phyloP scores from a whole-genome alignment of 2,888 invertebrate genomes.

The Serrognathus titanus region DNA sequence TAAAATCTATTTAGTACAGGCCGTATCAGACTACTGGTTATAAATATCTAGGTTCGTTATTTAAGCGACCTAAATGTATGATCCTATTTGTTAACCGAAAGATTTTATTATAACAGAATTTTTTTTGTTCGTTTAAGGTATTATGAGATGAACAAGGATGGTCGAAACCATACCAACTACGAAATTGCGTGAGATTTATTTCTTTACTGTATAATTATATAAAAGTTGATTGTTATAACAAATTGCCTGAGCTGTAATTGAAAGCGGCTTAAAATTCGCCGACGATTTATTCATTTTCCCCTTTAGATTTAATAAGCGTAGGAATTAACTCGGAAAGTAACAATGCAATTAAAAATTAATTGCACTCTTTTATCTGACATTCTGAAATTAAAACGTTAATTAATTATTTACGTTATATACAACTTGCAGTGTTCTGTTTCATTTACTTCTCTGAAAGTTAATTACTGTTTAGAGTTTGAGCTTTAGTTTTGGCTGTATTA shows the following conservation, averaged over 20 bases:
- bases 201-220: conserved; percentile 17
- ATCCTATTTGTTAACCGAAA: conserved; percentile 27
- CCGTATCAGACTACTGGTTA: conserved; percentile 31
- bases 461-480: no score
- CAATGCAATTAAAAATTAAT: no score
- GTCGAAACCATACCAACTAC: background rate
- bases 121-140: background rate
- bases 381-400: no score
- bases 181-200: conserved; percentile 13
- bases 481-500: no score
- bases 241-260: conserved; percentile 14
- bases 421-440: no score
- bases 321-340: no score
- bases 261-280: background rate
- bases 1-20: conserved; percentile 44
- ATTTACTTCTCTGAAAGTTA: no score
- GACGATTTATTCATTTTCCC: no score
- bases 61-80: conserved; percentile 23
- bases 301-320: no score
- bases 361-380: no score
- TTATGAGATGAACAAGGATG: background rate
- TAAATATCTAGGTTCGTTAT: conserved; percentile 24
- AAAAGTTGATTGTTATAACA: conserved; percentile 18
- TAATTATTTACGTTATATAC: no score
- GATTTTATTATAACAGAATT: conserved; percentile 9